Percentiles rank a stretch among this genome's conserved stretches.
phyloP scores from a whole-genome alignment of 2,113 vertebrate species.

The Hystrix cristata region DNA sequence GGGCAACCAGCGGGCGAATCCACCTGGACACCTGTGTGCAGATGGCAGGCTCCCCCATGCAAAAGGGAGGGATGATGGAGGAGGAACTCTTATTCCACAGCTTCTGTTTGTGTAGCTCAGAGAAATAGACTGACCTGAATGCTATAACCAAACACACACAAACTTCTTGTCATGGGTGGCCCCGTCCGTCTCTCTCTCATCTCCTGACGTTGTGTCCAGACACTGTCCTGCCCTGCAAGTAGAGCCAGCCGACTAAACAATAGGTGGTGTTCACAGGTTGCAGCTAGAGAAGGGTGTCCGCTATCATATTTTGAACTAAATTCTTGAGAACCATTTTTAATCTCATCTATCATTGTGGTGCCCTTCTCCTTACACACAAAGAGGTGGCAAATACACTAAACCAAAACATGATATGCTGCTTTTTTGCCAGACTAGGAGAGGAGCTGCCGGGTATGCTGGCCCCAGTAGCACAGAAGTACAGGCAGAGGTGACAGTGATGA shows the following conservation, averaged over 20 bases:
- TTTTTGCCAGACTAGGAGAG: background rate
- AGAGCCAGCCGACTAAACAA: background rate
- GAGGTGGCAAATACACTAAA: background rate
- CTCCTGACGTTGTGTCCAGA: background rate
- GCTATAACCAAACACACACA: background rate
- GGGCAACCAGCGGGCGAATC: too few species aligned
- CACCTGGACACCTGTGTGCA: background rate
- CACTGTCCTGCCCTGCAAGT: accelerated
- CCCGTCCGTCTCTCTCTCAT: background rate
- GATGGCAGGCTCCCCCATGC: background rate
- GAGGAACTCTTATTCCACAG: background rate
- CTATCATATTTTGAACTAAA: background rate
- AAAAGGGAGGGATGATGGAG: background rate
- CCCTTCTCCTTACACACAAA: background rate
- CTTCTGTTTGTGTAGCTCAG: background rate
- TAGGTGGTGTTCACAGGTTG: too few species aligned
- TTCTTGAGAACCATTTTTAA: background rate
- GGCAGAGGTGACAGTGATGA: background rate
- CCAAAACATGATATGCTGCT: background rate
- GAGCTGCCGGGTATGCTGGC: accelerated
- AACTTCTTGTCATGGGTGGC: background rate
- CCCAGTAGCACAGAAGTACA: accelerated
- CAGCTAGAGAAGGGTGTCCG: background rate
- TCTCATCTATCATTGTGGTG: background rate
- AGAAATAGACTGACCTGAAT: background rate